A percentile compares a stretch with the other conserved stretches of the same genome.
Evolutionary conservation across 2,888 invertebrate species (phyloP).

Genomic region (Itoplectis maculator): DNA sequence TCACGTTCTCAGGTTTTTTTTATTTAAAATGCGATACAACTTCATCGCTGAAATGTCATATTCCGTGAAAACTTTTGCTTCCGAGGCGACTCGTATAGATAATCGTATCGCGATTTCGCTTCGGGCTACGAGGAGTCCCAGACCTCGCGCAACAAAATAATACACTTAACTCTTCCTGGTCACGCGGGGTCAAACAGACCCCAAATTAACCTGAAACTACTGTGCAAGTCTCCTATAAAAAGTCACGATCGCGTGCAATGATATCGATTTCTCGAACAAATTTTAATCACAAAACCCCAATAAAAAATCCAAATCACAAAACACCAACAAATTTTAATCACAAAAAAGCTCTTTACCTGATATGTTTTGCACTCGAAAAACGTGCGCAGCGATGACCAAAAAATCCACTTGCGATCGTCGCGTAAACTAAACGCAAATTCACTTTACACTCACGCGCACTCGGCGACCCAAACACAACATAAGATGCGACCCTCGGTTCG

Average conservation of each 20-base stretch:
- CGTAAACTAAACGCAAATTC: slow-evolving; percentile 21
- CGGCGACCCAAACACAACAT: not conserved
- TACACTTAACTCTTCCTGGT: too few species aligned
- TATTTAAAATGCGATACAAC: too few species aligned
- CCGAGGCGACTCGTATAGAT: too few species aligned
- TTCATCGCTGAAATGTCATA: too few species aligned
- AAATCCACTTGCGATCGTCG: not conserved
- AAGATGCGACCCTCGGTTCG: slow-evolving; percentile 38
- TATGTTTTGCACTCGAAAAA: not conserved
- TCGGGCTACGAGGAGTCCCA: too few species aligned
- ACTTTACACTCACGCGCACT: slow-evolving; percentile 48
- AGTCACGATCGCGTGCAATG: not conserved
- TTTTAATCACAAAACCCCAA: not conserved
- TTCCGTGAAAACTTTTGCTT: too few species aligned
- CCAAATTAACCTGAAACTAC: too few species aligned
- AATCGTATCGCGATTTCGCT: too few species aligned
- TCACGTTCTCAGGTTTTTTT: too few species aligned
- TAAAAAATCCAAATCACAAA: too few species aligned
- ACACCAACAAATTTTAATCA: not conserved
- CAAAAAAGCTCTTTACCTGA: not conserved
- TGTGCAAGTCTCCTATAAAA: too few species aligned
- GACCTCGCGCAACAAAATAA: too few species aligned
- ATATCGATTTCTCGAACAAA: not conserved
- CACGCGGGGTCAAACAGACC: not conserved
- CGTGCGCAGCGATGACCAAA: not conserved